Base-by-base conservation (phyloP, 2,888 invertebrate genomes). In the Liopterus haemorrhoidalis region DNA sequence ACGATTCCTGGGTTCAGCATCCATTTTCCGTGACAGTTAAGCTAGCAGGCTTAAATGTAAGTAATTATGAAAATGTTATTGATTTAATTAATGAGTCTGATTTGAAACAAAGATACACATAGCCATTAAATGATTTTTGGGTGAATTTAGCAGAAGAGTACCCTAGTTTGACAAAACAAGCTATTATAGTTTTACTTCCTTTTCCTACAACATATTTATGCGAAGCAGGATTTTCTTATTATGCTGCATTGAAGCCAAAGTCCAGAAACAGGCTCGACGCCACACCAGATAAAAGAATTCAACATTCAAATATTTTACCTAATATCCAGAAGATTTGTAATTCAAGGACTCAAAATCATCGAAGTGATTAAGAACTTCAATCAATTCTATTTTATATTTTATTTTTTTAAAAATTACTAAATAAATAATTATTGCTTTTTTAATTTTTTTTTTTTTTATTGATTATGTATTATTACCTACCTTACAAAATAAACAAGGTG, bases 371-470 rank as follows among this genome's bases (percentile, higher is more conserved):
- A 15, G n/a, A 33, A 31, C n/a, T 42, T 12, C 22, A 35, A 14
- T 25, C 38, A 40, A 31, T 37, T 41, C 33, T 47, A 38, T 42
- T 47, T 18, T 47, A 42, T 47, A 47, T 33, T 44, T 35, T 37
- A 47, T 22, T 38, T 38, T 42, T 36, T 20, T 18, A 42, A 47
- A 42, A 32, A 18, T 4, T 47, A 47, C 38, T 31, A 15, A 37
- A 27, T 41, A 25, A n/a, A 25, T 38, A 35, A 35, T 33, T 42
- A 38, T 27, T 33, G 40, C 49, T 49, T 33, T 38, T 45, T 49
- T 44, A 45, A 49, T 35, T 38, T 41, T 49, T 49, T 49, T 36
- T 47, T 35, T 46, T 36, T 32, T 40, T 38, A 30, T 45, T 16
- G 5, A 25, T 39, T 32, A 18, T 33, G 35, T 35, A 31, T 31